These are phyloP conservation scores for Atlantisia rogersi DNA, from an alignment of 2,113 vertebrate species.

Conservation along the genomic window DNA sequence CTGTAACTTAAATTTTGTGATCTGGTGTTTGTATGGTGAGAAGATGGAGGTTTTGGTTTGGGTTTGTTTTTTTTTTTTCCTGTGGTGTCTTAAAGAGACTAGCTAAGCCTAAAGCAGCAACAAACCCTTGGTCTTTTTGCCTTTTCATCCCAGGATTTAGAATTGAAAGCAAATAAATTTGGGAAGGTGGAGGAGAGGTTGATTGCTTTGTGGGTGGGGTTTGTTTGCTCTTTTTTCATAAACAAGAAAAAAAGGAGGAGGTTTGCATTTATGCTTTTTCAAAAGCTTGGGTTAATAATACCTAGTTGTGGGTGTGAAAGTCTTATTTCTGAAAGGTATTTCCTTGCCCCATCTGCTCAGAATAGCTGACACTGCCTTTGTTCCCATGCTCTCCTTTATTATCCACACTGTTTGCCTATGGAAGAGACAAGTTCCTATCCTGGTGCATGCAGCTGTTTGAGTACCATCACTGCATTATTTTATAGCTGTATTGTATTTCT, in stretches of 20 bases:
- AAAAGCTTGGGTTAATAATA: background rate
- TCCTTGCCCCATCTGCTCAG: background rate
- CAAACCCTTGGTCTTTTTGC: background rate
- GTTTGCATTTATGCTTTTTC: background rate
- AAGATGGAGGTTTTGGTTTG: background rate
- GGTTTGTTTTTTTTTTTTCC: background rate
- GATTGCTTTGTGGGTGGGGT: background rate
- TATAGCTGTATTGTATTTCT: background rate
- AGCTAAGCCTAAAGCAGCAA: background rate
- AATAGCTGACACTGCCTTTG: background rate
- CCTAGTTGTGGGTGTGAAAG: background rate
- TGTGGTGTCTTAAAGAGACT: background rate
- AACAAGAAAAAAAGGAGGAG: background rate
- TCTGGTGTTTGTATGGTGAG: background rate
- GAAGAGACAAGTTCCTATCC: background rate
- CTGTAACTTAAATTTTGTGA: background rate
- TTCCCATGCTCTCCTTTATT: background rate
- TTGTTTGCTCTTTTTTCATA: background rate
- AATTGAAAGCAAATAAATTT: background rate
- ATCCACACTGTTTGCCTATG: fast-evolving
- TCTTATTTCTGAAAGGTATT: background rate
- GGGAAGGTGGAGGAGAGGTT: background rate
- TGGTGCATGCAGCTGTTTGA: background rate
- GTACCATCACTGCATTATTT: background rate
- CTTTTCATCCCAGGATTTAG: background rate